Evolutionary conservation across 2,797 vertebrate species (phyloP), one percentile per base, ranked within the genome.

Genomic region (Coreius guichenoti): DNA sequence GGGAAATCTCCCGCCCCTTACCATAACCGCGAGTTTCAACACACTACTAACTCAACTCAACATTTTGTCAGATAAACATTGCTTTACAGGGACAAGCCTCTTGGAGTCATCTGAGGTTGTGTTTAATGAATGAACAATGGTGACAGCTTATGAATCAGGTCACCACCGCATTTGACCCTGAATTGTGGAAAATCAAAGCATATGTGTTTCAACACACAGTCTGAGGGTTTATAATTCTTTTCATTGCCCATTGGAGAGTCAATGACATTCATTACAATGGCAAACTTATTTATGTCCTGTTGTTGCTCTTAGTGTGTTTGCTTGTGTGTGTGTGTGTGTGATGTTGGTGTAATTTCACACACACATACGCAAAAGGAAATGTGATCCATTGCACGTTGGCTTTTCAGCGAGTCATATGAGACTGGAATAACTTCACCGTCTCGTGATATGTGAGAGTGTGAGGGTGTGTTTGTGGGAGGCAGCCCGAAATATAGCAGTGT

Each of bases 401-500:
- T 74, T 78, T 83, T 84, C 77, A 87, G 49, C 70, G 77, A 56
- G 75, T 83, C 76, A 79, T 74, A 68, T 51, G 67, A 70, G 84
- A 72, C 74, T 17, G 31, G 61, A 76, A 69, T 86, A 74, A 86
- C 86, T 77, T 68, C 17, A 43, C 47, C 4, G 39, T 76, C 76
- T 70, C 14, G 26, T 85, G 67, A 85, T 83, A 39, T 72, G 77
- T 0, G 49, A 19, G 49, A 19, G 77, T 51, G 16, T 73, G 68
- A 45, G 51, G 36, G 83, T 67, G 73, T 84, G 83, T 78, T 69
- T 78, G 75, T 84, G 75, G 77, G 80, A 61, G 73, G 58, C 21
- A 54, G 58, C 47, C 33, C 51, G 84, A 87, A 86, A 87, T 84
- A 81, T 69, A 82, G 43, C 68, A 14, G 19, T 1, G 1, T n/a